phyloP scores from a whole-genome alignment of 2,888 invertebrate genomes.

The Heteropelma amictum region DNA sequence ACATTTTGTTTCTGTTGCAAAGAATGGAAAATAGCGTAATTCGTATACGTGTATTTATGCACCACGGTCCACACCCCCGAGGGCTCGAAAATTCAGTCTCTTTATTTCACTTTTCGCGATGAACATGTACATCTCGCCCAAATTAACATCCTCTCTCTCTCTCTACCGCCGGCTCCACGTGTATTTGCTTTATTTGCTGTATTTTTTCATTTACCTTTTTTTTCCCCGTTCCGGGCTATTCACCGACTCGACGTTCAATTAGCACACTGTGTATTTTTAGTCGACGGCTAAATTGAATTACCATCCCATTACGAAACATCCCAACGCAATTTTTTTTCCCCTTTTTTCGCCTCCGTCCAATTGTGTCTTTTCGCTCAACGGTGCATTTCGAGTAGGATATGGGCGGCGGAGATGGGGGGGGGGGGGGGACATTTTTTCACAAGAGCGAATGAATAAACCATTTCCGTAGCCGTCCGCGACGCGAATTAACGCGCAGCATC shows the following conservation, averaged over 20 bases:
- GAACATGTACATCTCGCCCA: background rate
- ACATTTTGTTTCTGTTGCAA: no score
- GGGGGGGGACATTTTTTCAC: no score
- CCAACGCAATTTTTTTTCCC: constrained; percentile 2
- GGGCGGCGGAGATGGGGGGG: background rate
- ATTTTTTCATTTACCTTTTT: background rate
- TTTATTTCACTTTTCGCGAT: background rate
- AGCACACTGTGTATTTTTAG: constrained; percentile 45
- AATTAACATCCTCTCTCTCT: constrained; percentile 39
- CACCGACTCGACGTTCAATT: constrained; percentile 46
- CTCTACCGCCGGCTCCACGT: constrained; percentile 22
- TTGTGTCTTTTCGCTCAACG: background rate
- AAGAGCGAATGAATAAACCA: no score
- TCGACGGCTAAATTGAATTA: constrained; percentile 46
- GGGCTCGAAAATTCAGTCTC: background rate
- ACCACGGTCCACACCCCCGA: no score
- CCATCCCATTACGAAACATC: constrained; percentile 50
- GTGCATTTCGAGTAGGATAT: background rate
- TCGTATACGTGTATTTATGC: background rate
- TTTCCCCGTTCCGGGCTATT: constrained; percentile 4
- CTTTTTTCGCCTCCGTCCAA: background rate
- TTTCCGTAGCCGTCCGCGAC: background rate
- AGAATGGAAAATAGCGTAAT: background rate
- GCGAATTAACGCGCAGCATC: background rate
- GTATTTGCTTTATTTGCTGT: constrained; percentile 12